phyloP scores from a whole-genome alignment of 2,113 vertebrate species.

The Carassius gibelio region DNA sequence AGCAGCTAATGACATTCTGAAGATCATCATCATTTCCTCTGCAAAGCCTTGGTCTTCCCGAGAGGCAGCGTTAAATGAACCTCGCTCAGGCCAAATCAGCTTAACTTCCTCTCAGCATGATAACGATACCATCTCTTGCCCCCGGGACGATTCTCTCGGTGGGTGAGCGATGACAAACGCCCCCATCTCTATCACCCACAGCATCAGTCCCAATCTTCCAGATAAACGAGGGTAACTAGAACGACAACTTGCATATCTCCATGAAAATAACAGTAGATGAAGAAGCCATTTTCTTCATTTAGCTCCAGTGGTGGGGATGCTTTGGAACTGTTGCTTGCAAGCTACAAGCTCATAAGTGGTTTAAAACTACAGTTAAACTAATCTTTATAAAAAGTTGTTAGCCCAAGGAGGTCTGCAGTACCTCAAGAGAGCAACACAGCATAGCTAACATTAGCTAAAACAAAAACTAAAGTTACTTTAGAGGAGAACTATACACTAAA shows the following conservation, averaged over 20 bases:
- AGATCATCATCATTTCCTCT: conserved; percentile 50
- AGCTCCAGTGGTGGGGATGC: neutral
- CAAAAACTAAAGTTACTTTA: neutral
- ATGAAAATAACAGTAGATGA: conserved; percentile 27
- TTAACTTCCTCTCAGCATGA: conserved; percentile 53
- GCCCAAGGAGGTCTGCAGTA: neutral
- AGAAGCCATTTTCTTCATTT: neutral
- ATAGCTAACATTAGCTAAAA: neutral
- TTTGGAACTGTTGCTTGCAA: neutral
- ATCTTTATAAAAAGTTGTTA: neutral
- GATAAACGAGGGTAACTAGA: conserved; percentile 50
- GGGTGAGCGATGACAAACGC: conserved; percentile 42
- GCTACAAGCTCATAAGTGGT: neutral
- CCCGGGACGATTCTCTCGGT: conserved; percentile 28
- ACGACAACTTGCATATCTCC: conserved; percentile 7
- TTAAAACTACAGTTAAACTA: neutral
- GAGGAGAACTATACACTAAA: neutral
- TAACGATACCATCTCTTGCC: conserved; percentile 38
- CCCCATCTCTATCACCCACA: conserved; percentile 27
- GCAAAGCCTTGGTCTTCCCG: conserved; percentile 39
- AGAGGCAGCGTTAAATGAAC: conserved; percentile 54
- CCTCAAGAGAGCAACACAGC: neutral
- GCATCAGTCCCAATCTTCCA: conserved; percentile 45
- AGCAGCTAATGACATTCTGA: conserved; percentile 46
- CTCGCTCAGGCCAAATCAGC: conserved; percentile 51